phyloP scores from a whole-genome alignment of 2,888 invertebrate genomes.

The Epistrophella euchroma region DNA sequence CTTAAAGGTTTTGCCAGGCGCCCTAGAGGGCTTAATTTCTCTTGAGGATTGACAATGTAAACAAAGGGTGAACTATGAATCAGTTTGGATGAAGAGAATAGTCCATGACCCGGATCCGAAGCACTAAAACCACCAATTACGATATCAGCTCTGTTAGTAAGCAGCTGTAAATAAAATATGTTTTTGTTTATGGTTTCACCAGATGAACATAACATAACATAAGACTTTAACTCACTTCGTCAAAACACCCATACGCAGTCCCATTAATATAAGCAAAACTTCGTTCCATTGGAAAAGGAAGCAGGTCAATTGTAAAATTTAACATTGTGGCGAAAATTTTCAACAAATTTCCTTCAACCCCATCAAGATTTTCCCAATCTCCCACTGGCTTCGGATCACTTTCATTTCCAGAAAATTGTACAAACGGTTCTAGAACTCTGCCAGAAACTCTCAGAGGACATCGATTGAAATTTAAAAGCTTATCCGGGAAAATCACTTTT shows the following conservation, averaged over 20 bases:
- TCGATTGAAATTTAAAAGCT: conserved; percentile 73
- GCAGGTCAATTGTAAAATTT: conserved; percentile 78
- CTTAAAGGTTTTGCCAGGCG: conserved; percentile 78
- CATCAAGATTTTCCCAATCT: conserved; percentile 76
- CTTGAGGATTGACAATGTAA: conserved; percentile 76
- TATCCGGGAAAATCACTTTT: conserved; percentile 77
- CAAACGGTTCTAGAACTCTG: conserved; percentile 77
- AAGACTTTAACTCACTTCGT: conserved; percentile 74
- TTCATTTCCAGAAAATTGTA: conserved; percentile 78
- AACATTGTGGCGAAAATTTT: conserved; percentile 77
- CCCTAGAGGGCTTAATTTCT: conserved; percentile 72
- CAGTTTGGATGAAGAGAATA: conserved; percentile 77
- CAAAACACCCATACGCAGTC: conserved; percentile 78
- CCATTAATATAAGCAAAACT: conserved; percentile 61
- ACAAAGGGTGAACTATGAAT: conserved; percentile 78
- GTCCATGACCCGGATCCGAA: conserved; percentile 72
- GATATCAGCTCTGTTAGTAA: conserved; percentile 76
- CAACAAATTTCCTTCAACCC: conserved; percentile 80
- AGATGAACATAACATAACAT: not conserved
- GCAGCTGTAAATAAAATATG: conserved; percentile 75
- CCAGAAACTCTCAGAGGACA: conserved; percentile 79
- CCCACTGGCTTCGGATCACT: conserved; percentile 71
- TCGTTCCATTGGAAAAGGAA: conserved; percentile 72
- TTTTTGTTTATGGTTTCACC: not conserved
- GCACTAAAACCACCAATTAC: conserved; percentile 80